Percentiles rank a stretch among this genome's conserved stretches.
These are phyloP conservation scores for Baryphthengus martii DNA, from an alignment of 2,113 vertebrate genomes.

Conservation along the genomic window DNA sequence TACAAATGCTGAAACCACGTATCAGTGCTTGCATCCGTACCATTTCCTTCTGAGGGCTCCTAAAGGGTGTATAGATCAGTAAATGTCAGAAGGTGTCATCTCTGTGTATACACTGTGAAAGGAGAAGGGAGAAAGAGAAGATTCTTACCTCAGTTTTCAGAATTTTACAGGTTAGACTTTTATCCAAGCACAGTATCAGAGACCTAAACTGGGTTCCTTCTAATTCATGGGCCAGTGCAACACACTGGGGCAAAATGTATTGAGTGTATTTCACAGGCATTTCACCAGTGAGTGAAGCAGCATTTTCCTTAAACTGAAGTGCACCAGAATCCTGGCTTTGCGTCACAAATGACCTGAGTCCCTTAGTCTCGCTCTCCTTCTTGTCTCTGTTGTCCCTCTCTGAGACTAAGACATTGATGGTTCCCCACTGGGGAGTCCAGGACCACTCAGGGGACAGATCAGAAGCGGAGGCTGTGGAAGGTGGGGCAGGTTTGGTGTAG, in stretches of 20 bases:
- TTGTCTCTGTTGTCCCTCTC: not conserved
- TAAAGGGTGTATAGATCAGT: not conserved
- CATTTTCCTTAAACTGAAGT: not conserved
- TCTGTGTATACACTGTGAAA: not conserved
- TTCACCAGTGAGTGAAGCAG: not conserved
- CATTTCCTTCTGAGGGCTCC: not conserved
- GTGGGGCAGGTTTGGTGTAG: fast-evolving
- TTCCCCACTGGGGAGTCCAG: not conserved
- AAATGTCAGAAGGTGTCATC: not conserved
- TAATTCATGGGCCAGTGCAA: not conserved
- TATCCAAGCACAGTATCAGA: not conserved
- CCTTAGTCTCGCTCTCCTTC: not conserved
- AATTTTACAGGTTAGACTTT: not conserved
- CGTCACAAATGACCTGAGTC: fast-evolving
- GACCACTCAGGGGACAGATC: not conserved
- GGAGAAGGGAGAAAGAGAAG: not conserved
- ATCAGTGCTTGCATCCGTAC: fast-evolving
- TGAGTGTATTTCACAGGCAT: not conserved
- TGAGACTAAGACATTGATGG: fast-evolving
- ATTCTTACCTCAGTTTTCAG: not conserved
- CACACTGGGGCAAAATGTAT: not conserved
- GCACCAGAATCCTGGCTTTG: not conserved
- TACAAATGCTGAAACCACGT: fast-evolving
- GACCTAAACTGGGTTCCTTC: not conserved
- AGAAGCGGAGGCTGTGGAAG: not conserved